Evolutionary conservation across 2,797 vertebrate genomes (phyloP), one percentile per base, ranked within the genome.

Genomic region (Eulemur coronatus): DNA sequence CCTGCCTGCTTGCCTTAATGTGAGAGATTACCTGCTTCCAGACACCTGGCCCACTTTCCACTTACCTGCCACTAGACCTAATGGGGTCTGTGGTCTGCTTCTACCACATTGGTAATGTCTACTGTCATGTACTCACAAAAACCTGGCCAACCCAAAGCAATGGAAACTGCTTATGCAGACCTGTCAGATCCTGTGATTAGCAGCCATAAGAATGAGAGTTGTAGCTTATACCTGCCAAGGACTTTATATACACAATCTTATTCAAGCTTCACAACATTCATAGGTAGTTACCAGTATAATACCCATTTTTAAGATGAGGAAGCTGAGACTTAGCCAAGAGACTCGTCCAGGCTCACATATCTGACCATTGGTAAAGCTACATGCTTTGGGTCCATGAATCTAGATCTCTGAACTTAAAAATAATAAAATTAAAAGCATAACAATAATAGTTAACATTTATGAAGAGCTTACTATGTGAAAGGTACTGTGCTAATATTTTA

Each of bases 381-480:
- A 52, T 80, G 41, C 70, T 43, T 80, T 78, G 15, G 46, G 30
- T 67, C 88, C 73, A 81, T 79, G 33, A 18, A 69, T 82, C 26
- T 65, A 14, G 46, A 30, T 79, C 72, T 52, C 28, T 79, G 24
- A 79, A 52, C 18, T 84, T 38, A 93, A 93, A 89, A 80, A 65
- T 26, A 72, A 65, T 52, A 87, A 55, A 94, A 85, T 22, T 75
- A 5, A 90, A 94, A 90, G 76, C 69, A 91, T 18, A 92, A 69
- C 2, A 78, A 69, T 92, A 76, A 92, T 61, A 92, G 24, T 41
- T 69, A 92, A 72, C 46, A 89, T 46, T 79, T 94, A 57, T 35
- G 65, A 52, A 59, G 30, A 48, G 57, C n/a, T 97, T 48, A 59
- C 20, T 73, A 48, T 52, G 88, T 59, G n/a, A 95, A 65, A 75